Evolutionary conservation across 2,888 invertebrate genomes (phyloP), one percentile per base, ranked within the genome.

Genomic region (Napeogenes sylphis): DNA sequence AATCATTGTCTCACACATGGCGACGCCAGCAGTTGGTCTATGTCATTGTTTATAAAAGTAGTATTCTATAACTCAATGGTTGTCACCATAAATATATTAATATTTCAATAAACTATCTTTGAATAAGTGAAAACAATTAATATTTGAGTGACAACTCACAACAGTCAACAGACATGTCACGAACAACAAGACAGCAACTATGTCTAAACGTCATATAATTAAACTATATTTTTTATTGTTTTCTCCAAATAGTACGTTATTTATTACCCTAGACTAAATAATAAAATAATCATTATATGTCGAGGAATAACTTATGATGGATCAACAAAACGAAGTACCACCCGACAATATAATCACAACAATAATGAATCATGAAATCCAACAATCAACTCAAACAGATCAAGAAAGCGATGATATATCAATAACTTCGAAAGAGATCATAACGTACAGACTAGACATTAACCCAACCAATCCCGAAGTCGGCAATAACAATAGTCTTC

Each of bases 351-450:
- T 42, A 42, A 42, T 6, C 10, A 42, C 42, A 10, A 10, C 10
- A 10, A 10, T 42, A 10, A 10, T 10, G 42, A 10, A 10, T 12
- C 42, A 42, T 10, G 42, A 42, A 59, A 55, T 53, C 53, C 61
- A 51, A 55, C 38, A 14, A 51, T 38, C 21, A 62, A 55, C 42
- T 30, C 63, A 63, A 61, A 45, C 30, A 2, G 58, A 59, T 47
- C 45, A 64, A 38, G 68, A 69, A 46, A 64, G 47, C 33, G 67
- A 71, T 51, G 35, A 61, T 5, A 45, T 59, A 46, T 68, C 69
- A 6, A 45, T 61, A 45, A 61, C 61, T 51, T 68, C 68, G 6
- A 70, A 65, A 55, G 73, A 73, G 68, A 62, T 71, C 14, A 67
- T 58, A 14, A 65, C 70, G 21, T 62, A 66, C 54, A 60, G 55